Conservation (phyloP, 2,113 vertebrate genomes). For the Cathartes aura region DNA sequence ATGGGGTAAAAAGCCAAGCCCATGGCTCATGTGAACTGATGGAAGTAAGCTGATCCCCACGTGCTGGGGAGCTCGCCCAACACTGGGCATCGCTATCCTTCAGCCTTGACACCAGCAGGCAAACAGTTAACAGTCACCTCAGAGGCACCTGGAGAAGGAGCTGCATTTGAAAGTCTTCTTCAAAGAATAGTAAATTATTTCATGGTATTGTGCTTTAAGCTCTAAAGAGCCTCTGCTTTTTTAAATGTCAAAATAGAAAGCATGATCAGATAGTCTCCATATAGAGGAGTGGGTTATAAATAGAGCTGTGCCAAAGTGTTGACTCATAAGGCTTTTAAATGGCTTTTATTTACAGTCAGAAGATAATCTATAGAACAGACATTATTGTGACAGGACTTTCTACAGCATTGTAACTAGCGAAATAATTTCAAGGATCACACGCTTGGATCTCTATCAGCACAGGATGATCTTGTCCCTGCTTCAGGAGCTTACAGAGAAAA, state of each 20-base stretch:
- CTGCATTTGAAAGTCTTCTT: neutral
- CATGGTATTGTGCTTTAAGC: neutral
- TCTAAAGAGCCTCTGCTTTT: neutral
- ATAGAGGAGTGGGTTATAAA: neutral
- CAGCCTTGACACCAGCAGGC: neutral
- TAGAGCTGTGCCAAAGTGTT: neutral
- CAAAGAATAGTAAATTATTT: neutral
- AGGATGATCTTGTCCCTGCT: neutral
- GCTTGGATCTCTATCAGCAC: neutral
- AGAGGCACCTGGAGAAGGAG: neutral
- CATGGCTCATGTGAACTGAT: neutral
- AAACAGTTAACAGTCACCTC: neutral
- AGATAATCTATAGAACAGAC: neutral
- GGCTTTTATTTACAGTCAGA: slow-evolving; percentile 8
- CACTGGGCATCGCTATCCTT: neutral
- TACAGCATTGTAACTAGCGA: neutral
- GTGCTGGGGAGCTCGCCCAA: neutral
- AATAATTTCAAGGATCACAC: neutral
- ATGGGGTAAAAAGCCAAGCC: neutral
- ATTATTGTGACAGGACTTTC: neutral
- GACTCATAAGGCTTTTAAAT: neutral
- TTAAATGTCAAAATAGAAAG: slow-evolving; percentile 7
- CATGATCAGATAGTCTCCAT: neutral
- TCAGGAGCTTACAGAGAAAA: neutral
- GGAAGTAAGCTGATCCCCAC: neutral